Conservation (phyloP, 2,797 vertebrate species). For the Propithecus deckenii region DNA sequence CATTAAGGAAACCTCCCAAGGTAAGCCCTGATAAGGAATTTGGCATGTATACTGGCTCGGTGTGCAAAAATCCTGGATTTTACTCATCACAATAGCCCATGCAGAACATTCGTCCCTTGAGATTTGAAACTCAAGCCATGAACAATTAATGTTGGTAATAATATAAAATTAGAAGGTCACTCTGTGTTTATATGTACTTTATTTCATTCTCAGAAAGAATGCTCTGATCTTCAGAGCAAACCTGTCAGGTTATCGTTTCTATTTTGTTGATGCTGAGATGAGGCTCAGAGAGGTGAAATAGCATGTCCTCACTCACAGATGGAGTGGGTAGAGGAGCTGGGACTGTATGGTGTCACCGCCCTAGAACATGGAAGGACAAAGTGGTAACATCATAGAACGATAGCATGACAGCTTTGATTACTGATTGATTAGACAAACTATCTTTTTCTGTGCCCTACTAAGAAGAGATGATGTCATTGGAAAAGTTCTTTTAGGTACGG, state of each 20-base stretch:
- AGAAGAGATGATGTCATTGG: background rate
- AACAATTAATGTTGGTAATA: background rate
- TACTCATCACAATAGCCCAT: background rate
- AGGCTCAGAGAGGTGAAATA: background rate
- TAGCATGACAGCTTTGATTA: background rate
- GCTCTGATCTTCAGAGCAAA: background rate
- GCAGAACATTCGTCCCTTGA: background rate
- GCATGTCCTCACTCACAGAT: background rate
- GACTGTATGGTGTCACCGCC: background rate
- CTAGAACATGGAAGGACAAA: background rate
- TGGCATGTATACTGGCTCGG: background rate
- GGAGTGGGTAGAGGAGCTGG: background rate
- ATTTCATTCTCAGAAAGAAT: background rate
- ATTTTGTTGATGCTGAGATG: background rate
- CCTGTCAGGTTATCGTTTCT: background rate
- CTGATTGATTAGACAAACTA: background rate
- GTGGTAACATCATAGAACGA: background rate
- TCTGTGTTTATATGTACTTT: background rate
- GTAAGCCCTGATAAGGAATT: constrained; percentile 73
- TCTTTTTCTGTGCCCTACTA: background rate
- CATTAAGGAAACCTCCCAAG: constrained; percentile 86
- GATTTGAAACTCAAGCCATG: background rate
- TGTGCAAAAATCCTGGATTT: background rate
- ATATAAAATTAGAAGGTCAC: background rate
- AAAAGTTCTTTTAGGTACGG: constrained; percentile 1